Percentiles rank a stretch among this genome's conserved stretches.
phyloP scores from a whole-genome alignment of 1,140 invertebrate species.

The Nasonia giraulti region DNA sequence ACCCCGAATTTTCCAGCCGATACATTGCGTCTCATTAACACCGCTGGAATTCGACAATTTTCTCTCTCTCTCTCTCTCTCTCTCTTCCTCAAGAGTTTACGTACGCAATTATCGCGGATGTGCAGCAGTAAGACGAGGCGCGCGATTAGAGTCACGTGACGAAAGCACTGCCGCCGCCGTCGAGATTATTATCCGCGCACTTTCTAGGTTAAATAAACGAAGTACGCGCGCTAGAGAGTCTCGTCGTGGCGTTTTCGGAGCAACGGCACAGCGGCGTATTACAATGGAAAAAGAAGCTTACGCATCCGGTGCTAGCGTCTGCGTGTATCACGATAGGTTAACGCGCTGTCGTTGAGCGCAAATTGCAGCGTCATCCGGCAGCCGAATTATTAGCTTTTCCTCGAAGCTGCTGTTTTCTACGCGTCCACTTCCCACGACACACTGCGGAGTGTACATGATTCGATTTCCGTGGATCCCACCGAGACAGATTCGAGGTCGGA shows the following conservation, averaged over 20 bases:
- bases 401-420: not conserved
- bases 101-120: not conserved
- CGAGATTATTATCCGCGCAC: constrained; percentile 20
- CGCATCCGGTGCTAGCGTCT: no score
- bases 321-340: not conserved
- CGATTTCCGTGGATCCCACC: not conserved
- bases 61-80: not conserved
- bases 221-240: not conserved
- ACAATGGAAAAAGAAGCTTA: not conserved
- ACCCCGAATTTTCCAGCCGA: no score
- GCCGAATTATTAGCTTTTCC: not conserved
- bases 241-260: not conserved
- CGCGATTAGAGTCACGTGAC: constrained; percentile 34
- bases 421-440: not conserved
- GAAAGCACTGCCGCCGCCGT: not conserved
- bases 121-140: not conserved
- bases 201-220: constrained; percentile 33
- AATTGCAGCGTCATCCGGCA: not conserved
- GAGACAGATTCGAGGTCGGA: not conserved
- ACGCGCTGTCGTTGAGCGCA: no score
- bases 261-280: not conserved
- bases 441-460: not conserved
- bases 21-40: no score
- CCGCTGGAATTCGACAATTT: not conserved
- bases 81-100: not conserved